These are phyloP conservation scores for Neolamprologus sp. DNA, from an alignment of 2,113 vertebrate species.

Conservation along the genomic window DNA sequence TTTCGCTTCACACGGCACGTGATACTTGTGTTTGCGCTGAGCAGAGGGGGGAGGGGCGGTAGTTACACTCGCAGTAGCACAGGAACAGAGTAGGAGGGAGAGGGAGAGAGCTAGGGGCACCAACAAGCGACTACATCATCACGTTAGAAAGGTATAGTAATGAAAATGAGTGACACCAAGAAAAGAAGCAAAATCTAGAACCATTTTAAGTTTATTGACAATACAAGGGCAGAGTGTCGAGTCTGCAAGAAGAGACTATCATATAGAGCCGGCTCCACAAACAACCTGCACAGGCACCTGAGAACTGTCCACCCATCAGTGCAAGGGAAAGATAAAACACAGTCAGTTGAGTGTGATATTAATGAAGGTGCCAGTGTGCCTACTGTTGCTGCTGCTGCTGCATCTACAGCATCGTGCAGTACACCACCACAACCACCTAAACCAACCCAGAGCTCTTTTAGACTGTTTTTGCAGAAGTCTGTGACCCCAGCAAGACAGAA, in stretches of 20 bases:
- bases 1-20: neutral
- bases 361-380: too few relatives aligned
- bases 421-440: too few relatives aligned
- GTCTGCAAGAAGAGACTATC: neutral
- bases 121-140: neutral
- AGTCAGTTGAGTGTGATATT: too few relatives aligned
- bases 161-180: too few relatives aligned
- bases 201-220: neutral
- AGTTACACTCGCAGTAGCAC: neutral
- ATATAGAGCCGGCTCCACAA: neutral
- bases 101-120: neutral
- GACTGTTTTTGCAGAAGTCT: too few relatives aligned
- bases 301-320: neutral
- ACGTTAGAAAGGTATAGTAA: neutral
- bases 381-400: too few relatives aligned
- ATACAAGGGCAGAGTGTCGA: neutral
- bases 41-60: neutral
- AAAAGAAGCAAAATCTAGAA: neutral
- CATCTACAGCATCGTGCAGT: too few relatives aligned
- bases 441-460: too few relatives aligned
- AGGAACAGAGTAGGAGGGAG: neutral
- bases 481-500: too few relatives aligned
- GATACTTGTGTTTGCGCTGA: neutral
- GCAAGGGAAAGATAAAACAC: neutral
- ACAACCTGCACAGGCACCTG: neutral